Evolutionary conservation across 1,140 invertebrate species (phyloP).

Genomic region (Dendrolimus punctatus): DNA sequence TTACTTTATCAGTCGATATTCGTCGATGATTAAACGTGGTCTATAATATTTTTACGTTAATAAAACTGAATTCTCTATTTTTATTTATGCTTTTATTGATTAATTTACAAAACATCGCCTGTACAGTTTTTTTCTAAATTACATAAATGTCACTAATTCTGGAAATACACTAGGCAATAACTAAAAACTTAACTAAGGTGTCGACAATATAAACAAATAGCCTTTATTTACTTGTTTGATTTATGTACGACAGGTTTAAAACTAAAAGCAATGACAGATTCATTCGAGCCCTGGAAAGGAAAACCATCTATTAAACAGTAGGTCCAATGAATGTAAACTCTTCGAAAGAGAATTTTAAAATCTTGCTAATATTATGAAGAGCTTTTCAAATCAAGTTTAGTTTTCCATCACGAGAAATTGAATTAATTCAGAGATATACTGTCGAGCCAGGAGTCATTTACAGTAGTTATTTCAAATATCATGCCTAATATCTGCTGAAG

Average conservation of each 20-base stretch:
- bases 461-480: too few relatives aligned
- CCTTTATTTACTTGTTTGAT: constrained; percentile 52
- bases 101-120: constrained; percentile 41
- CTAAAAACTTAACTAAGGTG: constrained; percentile 26
- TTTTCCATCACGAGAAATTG: too few relatives aligned
- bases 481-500: too few relatives aligned
- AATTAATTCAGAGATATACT: too few relatives aligned
- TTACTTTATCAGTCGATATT: too few relatives aligned
- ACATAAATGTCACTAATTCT: constrained; percentile 24
- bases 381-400: too few relatives aligned
- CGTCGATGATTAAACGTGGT: too few relatives aligned
- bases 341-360: background rate
- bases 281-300: too few relatives aligned
- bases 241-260: constrained; percentile 14
- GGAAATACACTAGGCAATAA: constrained; percentile 14
- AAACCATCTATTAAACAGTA: too few relatives aligned
- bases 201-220: constrained; percentile 25
- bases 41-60: constrained; percentile 6
- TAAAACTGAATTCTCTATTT: constrained; percentile 59
- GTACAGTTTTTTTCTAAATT: constrained; percentile 41
- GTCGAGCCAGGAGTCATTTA: too few relatives aligned
- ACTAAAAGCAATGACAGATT: too few relatives aligned
- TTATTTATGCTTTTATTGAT: constrained; percentile 61
- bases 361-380: too few relatives aligned
- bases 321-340: background rate